A percentile compares a stretch with the other conserved stretches of the same genome.
Evolutionary conservation across 2,888 invertebrate genomes (phyloP).

Genomic region (Spilarctia lutea): DNA sequence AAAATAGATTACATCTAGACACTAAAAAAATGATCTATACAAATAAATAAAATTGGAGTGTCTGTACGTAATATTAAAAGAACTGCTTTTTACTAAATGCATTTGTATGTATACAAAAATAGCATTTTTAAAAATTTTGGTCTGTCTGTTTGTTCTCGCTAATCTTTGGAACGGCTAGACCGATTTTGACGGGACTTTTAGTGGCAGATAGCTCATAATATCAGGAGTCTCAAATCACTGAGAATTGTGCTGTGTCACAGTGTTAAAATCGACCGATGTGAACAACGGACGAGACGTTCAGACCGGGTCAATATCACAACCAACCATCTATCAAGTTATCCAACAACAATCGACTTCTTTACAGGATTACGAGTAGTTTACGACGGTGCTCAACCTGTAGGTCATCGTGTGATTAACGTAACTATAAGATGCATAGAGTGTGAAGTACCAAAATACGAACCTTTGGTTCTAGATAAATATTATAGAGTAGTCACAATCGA

Average conservation of each 20-base stretch:
- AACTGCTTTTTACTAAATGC: no score
- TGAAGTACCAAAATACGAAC: constrained; percentile 86
- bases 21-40: neutral
- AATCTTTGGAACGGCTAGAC: no score
- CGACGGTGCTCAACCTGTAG: constrained; percentile 86
- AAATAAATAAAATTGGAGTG: no score
- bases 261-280: no score
- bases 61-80: no score
- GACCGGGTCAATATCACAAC: neutral
- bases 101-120: no score
- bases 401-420: constrained; percentile 85
- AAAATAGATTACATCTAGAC: neutral
- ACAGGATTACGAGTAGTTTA: constrained; percentile 86
- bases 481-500: constrained; percentile 88
- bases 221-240: no score
- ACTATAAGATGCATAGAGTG: constrained; percentile 88
- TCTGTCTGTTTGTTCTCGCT: no score
- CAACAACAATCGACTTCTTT: constrained; percentile 32
- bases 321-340: neutral
- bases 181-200: no score
- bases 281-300: neutral
- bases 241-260: no score
- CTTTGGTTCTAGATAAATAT: constrained; percentile 80
- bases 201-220: no score
- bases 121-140: no score